Evolutionary conservation across 2,888 invertebrate species (phyloP), one percentile per base, ranked within the genome.

Genomic region (Thyatira batis): DNA sequence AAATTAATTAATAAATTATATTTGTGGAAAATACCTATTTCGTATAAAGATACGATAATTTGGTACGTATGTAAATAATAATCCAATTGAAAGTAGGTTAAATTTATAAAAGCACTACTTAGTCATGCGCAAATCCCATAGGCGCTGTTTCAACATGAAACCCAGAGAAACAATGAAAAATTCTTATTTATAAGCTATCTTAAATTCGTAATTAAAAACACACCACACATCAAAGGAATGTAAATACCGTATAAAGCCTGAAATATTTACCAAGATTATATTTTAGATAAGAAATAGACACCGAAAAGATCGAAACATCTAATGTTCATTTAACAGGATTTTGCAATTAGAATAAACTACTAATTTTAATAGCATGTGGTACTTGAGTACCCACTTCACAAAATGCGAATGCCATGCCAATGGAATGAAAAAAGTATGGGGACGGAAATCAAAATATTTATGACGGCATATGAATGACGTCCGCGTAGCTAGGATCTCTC

Each of bases 361-460:
- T 23, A 23, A 4, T 23, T 4, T 4, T 3, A 4, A 23, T 23
- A 23, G 6, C 23, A 23, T 23, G 23, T 23, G 6, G 23, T 23
- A 23, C 6, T 23, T 23, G 6, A 13, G n/a, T 30, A 1, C n/a
- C n/a, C 13, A 5, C 13, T 6, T 6, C 23, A 23, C 6, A 3
- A 33, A 11, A 39, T 39, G 17, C 39, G 39, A 1, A 39, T 39
- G 45, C n/a, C 23, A 21, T 23, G 52, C 49, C 21, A 52, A 33
- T 45, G 25, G 45, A 44, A 52, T 39, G 45, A 27, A 25, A 50
- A 13, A 45, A 33, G 5, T 45, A 44, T 45, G n/a, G 21, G 30
- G 10, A 39, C 39, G 39, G 39, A 49, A 28, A 20, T 20, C n/a
- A 21, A 49, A 48, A 48, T 49, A 30, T 17, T 6, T 11, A 45